Conservation (phyloP, 2,888 invertebrate genomes). For the Caenorhabditis sp. region DNA sequence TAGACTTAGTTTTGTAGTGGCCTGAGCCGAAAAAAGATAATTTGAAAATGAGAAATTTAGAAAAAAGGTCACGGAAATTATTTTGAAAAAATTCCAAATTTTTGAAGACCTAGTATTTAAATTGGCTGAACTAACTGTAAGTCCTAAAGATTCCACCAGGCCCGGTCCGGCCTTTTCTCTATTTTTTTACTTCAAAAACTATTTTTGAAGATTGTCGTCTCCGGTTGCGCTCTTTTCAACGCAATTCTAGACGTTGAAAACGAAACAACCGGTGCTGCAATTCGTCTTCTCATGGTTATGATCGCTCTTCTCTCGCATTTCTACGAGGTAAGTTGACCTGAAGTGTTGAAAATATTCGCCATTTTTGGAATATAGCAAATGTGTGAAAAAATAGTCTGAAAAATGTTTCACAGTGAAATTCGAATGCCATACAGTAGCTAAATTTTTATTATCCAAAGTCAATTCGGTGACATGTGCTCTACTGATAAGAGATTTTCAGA, state of each 20-base stretch:
- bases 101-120: not conserved
- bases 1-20: too few relatives aligned
- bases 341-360: not conserved
- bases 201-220: constrained; percentile 22
- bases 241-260: constrained; percentile 40
- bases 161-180: too few relatives aligned
- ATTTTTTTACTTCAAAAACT: not conserved
- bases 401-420: too few relatives aligned
- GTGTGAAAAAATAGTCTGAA: too few relatives aligned
- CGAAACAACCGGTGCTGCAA: constrained; percentile 23
- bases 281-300: constrained; percentile 29
- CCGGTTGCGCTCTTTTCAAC: constrained; percentile 41
- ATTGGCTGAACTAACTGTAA: not conserved
- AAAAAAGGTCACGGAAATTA: too few relatives aligned
- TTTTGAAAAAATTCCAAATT: not conserved
- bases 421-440: too few relatives aligned
- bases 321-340: constrained; percentile 41
- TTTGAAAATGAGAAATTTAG: not conserved
- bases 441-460: too few relatives aligned
- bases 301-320: constrained; percentile 30
- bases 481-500: too few relatives aligned
- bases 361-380: too few relatives aligned
- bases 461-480: too few relatives aligned
- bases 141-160: not conserved
- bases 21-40: too few relatives aligned